These are phyloP conservation scores for Pantherophis guttatus DNA, from an alignment of 2,113 vertebrate species.

Conservation along the genomic window DNA sequence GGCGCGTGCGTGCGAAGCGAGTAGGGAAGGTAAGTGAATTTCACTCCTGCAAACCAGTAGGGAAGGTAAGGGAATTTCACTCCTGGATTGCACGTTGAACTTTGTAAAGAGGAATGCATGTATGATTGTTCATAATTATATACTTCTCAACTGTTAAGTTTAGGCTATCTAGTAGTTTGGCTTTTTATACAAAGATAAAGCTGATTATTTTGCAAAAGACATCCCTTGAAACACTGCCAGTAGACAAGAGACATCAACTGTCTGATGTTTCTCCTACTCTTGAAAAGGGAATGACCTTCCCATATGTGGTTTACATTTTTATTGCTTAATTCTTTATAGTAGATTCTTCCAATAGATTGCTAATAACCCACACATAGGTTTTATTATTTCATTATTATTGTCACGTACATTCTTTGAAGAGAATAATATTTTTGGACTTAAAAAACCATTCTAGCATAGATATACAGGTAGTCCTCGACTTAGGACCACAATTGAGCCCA, in stretches of 20 bases:
- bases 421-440: conserved; percentile 1
- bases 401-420: background rate
- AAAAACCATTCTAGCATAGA: background rate
- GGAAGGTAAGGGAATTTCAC: no score
- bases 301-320: conserved; percentile 1
- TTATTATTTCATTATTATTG: conserved; percentile 9
- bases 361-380: background rate
- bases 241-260: background rate
- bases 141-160: conserved; percentile 13
- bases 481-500: background rate
- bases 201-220: background rate
- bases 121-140: background rate
- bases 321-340: conserved; percentile 3
- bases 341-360: background rate
- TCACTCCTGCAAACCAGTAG: no score
- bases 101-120: background rate
- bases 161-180: background rate
- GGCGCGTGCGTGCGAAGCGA: no score
- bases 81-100: background rate
- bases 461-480: background rate
- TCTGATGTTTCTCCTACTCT: background rate
- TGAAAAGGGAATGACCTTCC: background rate
- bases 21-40: no score
- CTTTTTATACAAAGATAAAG: background rate
- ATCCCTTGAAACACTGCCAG: background rate